Percentiles rank a stretch among this genome's conserved stretches.
Conservation (phyloP, 1,140 invertebrate species). For the Ips nitidus region DNA sequence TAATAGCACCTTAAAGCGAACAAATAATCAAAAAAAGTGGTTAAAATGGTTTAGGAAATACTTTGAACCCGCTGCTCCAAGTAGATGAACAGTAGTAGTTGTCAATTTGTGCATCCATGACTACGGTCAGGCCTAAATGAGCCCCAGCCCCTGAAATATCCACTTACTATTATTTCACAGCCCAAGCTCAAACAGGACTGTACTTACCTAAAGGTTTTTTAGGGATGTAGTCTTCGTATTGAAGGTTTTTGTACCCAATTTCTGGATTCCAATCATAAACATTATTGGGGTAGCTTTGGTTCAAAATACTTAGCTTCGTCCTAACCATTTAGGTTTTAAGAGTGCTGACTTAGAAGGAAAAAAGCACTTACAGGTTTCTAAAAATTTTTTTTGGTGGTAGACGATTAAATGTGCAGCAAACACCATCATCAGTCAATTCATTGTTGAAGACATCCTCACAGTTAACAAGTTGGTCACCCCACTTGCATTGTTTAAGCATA, state of each 20-base stretch:
- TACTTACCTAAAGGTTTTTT: slow-evolving; percentile 39
- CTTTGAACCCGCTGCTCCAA: slow-evolving; percentile 70
- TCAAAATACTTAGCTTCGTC: slow-evolving; percentile 62
- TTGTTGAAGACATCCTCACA: slow-evolving; percentile 74
- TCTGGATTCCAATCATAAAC: slow-evolving; percentile 75
- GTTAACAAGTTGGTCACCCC: slow-evolving; percentile 59
- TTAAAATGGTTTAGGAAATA: no score
- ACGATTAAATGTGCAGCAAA: slow-evolving; percentile 81
- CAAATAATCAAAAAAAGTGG: no score
- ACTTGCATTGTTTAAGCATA: slow-evolving; percentile 69
- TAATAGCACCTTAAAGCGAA: slow-evolving; percentile 55
- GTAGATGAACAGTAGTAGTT: slow-evolving; percentile 80
- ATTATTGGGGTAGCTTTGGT: slow-evolving; percentile 64
- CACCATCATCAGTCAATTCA: slow-evolving; percentile 75
- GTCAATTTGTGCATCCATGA: slow-evolving; percentile 67
- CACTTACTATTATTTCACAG: no score
- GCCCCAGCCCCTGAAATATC: slow-evolving; percentile 61
- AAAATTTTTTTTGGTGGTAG: slow-evolving; percentile 67
- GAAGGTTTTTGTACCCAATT: slow-evolving; percentile 61
- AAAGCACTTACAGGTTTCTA: slow-evolving; percentile 59
- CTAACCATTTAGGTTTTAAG: slow-evolving; percentile 45
- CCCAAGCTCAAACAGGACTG: background rate
- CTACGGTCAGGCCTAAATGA: slow-evolving; percentile 68
- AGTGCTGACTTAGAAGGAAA: background rate
- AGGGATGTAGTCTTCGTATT: slow-evolving; percentile 41